A percentile compares a stretch with the other conserved stretches of the same genome.
phyloP scores from a whole-genome alignment of 2,797 vertebrate genomes.

The Myripristis jacobus region DNA sequence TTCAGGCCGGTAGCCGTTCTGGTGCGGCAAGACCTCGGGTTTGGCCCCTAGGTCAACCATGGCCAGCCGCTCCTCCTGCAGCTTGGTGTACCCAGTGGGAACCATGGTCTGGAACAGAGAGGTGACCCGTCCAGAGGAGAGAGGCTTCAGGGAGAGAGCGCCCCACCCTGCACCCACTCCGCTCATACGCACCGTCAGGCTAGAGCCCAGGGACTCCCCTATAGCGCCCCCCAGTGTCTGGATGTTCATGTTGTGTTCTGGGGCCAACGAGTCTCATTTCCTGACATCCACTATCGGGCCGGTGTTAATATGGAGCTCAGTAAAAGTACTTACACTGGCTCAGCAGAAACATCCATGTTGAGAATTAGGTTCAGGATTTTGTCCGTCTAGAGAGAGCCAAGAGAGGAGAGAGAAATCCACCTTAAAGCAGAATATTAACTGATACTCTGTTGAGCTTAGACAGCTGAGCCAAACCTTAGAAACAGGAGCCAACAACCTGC shows the following conservation, averaged over 20 bases:
- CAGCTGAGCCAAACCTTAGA: no score
- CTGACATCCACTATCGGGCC: slow-evolving; percentile 31
- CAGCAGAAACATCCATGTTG: slow-evolving; percentile 14
- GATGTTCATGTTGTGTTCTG: slow-evolving; percentile 79
- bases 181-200: slow-evolving; percentile 76
- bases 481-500: neutral
- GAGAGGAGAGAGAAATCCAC: neutral
- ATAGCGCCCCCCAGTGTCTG: slow-evolving; percentile 77
- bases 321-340: slow-evolving; percentile 20
- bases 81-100: slow-evolving; percentile 90
- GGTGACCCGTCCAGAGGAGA: slow-evolving; percentile 86
- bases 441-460: no score
- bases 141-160: slow-evolving; percentile 82
- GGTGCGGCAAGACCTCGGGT: slow-evolving; percentile 81
- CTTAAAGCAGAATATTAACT: neutral
- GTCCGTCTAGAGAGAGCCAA: slow-evolving; percentile 4
- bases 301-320: neutral
- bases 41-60: slow-evolving; percentile 84
- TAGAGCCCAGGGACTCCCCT: slow-evolving; percentile 81
- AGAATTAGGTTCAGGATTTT: neutral
- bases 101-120: slow-evolving; percentile 93
- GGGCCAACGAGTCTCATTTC: slow-evolving; percentile 69
- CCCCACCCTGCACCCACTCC: slow-evolving; percentile 84
- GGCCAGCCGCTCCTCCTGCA: slow-evolving; percentile 91
- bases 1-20: slow-evolving; percentile 82